These are phyloP conservation scores for Pachypeltis micranthus DNA, from an alignment of 1,140 invertebrate genomes.

Conservation along the genomic window DNA sequence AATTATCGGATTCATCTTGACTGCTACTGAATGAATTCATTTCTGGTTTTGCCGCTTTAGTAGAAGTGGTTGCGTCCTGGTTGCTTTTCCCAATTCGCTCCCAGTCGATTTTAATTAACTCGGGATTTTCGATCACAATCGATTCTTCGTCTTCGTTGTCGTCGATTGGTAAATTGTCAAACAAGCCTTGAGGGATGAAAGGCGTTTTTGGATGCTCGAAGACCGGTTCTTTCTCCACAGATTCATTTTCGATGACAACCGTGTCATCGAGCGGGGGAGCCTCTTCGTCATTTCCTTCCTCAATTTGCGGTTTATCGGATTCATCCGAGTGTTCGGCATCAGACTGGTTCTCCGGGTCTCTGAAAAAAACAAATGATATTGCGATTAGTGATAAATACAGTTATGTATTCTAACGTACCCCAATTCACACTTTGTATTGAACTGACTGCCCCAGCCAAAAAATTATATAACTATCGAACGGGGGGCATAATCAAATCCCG, in stretches of 20 bases:
- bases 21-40: no score
- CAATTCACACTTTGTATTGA: no score
- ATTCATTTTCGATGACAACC: not conserved
- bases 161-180: not conserved
- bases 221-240: not conserved
- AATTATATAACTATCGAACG: no score
- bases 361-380: not conserved
- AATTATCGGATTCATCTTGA: no score
- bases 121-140: conserved; percentile 27
- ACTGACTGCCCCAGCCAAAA: no score
- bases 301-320: not conserved
- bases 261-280: conserved; percentile 14
- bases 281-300: not conserved
- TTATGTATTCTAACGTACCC: no score
- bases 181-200: not conserved
- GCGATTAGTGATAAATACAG: no score
- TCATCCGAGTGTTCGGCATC: not conserved
- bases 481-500: no score
- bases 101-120: conserved; percentile 12
- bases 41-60: no score
- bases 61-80: not conserved
- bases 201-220: not conserved
- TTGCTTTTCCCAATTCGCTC: conserved; percentile 1
- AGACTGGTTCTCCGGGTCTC: not conserved
- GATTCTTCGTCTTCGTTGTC: conserved; percentile 19